Percentiles rank a stretch among this genome's conserved stretches.
Conservation (phyloP, 2,797 vertebrate genomes). For the Acanthurus tractus region DNA sequence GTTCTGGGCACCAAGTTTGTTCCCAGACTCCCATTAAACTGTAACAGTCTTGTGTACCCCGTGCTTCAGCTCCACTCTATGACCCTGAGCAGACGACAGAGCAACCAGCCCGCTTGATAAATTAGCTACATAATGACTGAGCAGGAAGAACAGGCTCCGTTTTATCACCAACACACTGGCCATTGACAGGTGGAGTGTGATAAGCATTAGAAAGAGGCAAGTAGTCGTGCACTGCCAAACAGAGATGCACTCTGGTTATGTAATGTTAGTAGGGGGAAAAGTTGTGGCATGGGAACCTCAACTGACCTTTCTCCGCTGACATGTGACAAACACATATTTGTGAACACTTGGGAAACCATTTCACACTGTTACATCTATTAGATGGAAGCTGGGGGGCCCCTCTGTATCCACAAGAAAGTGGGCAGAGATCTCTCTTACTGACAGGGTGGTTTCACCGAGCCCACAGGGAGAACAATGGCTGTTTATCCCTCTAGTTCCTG, state of each 20-base stretch:
- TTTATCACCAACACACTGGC: slow-evolving; percentile 66
- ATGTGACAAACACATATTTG: slow-evolving; percentile 41
- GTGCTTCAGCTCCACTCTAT: slow-evolving; percentile 21
- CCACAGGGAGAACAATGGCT: slow-evolving; percentile 77
- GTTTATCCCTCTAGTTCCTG: slow-evolving; percentile 81
- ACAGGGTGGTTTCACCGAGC: slow-evolving; percentile 74
- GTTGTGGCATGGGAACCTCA: slow-evolving; percentile 53
- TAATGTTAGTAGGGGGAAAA: slow-evolving; percentile 20
- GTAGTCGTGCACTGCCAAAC: slow-evolving; percentile 46
- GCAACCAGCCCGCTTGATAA: slow-evolving; percentile 69
- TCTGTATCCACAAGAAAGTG: slow-evolving; percentile 49
- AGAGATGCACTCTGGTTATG: slow-evolving; percentile 62
- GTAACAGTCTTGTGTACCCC: slow-evolving; percentile 3
- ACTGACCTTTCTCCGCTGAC: slow-evolving; percentile 30
- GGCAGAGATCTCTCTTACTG: slow-evolving; percentile 60
- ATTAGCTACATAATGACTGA: slow-evolving; percentile 72
- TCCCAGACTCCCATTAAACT: slow-evolving; percentile 56
- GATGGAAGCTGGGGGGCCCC: slow-evolving; percentile 6
- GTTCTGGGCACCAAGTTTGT: slow-evolving; percentile 27
- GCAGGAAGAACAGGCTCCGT: slow-evolving; percentile 75
- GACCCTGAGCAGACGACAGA: slow-evolving; percentile 60
- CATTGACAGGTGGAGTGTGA: slow-evolving; percentile 73
- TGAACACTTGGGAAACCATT: slow-evolving; percentile 34
- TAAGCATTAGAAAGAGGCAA: slow-evolving; percentile 69
- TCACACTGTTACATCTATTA: slow-evolving; percentile 35